These are phyloP conservation scores for Meliscaeva auricollis DNA, from an alignment of 2,888 invertebrate genomes.

Conservation along the genomic window DNA sequence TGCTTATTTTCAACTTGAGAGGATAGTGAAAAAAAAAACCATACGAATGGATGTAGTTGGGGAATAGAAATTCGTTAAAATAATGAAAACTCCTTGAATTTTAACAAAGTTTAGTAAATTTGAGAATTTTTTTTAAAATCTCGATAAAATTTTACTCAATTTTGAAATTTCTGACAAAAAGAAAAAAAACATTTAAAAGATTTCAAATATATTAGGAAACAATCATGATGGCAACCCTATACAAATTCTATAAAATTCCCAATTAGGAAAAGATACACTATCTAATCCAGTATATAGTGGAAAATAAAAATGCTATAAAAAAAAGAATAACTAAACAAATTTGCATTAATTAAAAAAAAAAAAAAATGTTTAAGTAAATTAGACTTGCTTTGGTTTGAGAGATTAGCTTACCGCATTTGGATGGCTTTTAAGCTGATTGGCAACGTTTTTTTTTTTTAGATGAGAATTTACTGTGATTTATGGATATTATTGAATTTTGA, in stretches of 20 bases:
- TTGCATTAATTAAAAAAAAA: slow-evolving; percentile 27
- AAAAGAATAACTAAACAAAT: slow-evolving; percentile 2
- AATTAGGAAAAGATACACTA: slow-evolving; percentile 26
- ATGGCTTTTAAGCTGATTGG: background rate
- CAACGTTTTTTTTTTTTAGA: background rate
- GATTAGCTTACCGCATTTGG: slow-evolving; percentile 9
- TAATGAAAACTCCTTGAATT: no score
- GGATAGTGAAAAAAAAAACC: no score
- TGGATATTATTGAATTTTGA: background rate
- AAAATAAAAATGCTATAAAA: slow-evolving; percentile 25
- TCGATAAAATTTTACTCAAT: no score
- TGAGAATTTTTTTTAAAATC: no score
- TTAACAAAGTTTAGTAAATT: no score
- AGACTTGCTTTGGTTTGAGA: background rate
- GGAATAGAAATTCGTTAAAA: no score
- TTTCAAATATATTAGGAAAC: background rate
- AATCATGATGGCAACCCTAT: background rate
- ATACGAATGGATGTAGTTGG: no score
- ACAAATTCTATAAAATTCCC: background rate
- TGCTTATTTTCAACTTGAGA: no score
- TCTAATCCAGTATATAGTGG: slow-evolving; percentile 7
- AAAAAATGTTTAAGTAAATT: slow-evolving; percentile 14
- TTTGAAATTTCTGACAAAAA: background rate
- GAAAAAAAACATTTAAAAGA: background rate
- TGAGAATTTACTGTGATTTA: slow-evolving; percentile 12